Percentiles rank a stretch among this genome's conserved stretches.
Evolutionary conservation across 2,888 invertebrate species (phyloP).

Genomic region (Nomada flava): DNA sequence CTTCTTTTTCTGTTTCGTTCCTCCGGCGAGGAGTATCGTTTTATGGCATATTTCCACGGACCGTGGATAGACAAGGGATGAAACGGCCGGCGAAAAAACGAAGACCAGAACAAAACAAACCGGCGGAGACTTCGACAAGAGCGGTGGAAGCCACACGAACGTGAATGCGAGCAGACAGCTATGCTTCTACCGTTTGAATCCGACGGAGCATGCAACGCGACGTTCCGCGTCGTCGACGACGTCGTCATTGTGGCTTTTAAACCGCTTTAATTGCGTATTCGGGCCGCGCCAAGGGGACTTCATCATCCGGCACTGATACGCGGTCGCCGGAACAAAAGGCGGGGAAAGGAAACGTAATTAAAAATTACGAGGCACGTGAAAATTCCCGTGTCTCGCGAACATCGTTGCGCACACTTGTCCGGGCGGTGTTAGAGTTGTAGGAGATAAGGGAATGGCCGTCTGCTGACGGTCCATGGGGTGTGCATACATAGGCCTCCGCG

Average conservation of each 20-base stretch:
- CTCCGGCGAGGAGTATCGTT: not conserved
- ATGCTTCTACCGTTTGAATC: conserved; percentile 33
- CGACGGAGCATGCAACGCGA: conserved; percentile 38
- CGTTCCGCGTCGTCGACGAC: not conserved
- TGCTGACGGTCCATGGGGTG: not conserved
- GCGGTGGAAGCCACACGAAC: not conserved
- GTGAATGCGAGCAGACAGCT: conserved; percentile 28
- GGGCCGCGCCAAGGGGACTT: conserved; percentile 53
- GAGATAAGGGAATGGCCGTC: conserved; percentile 36
- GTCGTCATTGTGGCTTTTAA: conserved; percentile 35
- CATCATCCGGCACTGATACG: conserved; percentile 64
- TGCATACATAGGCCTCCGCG: conserved; percentile 26
- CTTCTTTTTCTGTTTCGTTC: not conserved
- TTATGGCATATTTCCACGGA: conserved; percentile 18
- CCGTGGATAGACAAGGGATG: conserved; percentile 19
- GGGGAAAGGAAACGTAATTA: conserved; percentile 64
- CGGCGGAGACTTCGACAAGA: conserved; percentile 1
- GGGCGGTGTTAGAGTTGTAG: conserved; percentile 25
- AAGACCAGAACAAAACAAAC: not conserved
- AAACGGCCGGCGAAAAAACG: conserved; percentile 7
- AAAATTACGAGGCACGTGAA: conserved; percentile 63
- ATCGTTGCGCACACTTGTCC: not conserved
- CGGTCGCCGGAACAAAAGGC: conserved; percentile 52
- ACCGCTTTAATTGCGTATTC: conserved; percentile 61
- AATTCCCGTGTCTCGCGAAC: conserved; percentile 32